Conservation (phyloP, 2,888 invertebrate species). For the Chamaedrilus cognettii region DNA sequence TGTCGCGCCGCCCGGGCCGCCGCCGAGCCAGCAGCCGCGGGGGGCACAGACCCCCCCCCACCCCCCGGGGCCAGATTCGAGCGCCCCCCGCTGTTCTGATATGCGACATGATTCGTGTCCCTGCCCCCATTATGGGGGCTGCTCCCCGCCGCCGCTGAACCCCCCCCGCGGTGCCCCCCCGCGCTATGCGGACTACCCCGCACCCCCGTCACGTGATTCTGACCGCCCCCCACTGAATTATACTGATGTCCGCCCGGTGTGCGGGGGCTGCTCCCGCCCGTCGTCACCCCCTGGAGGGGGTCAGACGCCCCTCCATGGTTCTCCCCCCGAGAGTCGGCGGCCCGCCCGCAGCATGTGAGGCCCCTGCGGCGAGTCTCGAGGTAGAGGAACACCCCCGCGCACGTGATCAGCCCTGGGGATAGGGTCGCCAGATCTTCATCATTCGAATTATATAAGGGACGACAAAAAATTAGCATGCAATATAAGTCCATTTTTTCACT, state of each 20-base stretch:
- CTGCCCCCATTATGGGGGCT: not conserved
- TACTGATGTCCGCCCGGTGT: not conserved
- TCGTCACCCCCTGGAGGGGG: not conserved
- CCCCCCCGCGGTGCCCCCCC: not conserved
- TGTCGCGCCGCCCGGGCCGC: not conserved
- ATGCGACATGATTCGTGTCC: not conserved
- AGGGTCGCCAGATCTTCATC: no score
- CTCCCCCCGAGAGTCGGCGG: not conserved
- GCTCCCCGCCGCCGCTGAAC: not conserved
- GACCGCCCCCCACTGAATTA: not conserved
- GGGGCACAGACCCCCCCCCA: no score
- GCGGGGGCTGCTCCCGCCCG: not conserved
- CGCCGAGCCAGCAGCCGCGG: no score
- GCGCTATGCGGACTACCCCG: not conserved
- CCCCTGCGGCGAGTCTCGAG: constrained; percentile 31
- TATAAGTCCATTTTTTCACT: no score
- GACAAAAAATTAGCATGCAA: no score
- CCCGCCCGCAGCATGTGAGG: constrained; percentile 23
- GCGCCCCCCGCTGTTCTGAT: not conserved
- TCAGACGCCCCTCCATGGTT: not conserved
- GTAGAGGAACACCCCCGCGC: constrained; percentile 29
- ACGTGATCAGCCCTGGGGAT: constrained; percentile 31
- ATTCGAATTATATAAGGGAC: no score
- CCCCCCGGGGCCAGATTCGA: no score
- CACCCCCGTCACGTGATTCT: no score